These are phyloP conservation scores for Corythornis vintsioides DNA, from an alignment of 2,113 vertebrate species.

Conservation along the genomic window DNA sequence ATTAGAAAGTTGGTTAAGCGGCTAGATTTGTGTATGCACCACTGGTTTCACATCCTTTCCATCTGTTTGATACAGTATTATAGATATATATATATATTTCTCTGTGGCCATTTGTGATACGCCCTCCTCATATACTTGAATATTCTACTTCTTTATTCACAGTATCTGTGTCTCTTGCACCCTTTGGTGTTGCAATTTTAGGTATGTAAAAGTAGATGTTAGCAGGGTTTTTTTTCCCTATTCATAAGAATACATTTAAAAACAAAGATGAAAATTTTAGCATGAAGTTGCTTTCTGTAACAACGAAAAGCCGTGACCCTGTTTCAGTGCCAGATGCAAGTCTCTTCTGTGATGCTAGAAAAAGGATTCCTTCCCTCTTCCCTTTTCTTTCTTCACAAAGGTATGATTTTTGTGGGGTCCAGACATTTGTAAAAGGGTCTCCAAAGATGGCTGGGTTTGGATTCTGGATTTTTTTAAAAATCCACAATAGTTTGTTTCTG, in stretches of 20 bases:
- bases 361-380: conserved; percentile 67
- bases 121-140: conserved; percentile 87
- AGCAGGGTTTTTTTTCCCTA: conserved; percentile 88
- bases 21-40: conserved; percentile 84
- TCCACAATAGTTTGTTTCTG: conserved; percentile 19
- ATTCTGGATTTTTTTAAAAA: conserved; percentile 60
- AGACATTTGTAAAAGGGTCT: conserved; percentile 63
- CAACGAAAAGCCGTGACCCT: conserved; percentile 81
- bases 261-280: conserved; percentile 82
- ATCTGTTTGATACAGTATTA: conserved; percentile 92
- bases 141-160: conserved; percentile 92
- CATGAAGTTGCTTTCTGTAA: conserved; percentile 86
- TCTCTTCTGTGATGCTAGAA: conserved; percentile 81
- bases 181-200: conserved; percentile 92
- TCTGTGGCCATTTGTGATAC: conserved; percentile 92
- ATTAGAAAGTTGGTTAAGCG: conserved; percentile 79
- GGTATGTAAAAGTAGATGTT: conserved; percentile 99
- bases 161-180: conserved; percentile 87
- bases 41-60: conserved; percentile 79
- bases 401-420: conserved; percentile 66
- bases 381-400: conserved; percentile 61
- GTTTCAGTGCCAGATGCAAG: conserved; percentile 83
- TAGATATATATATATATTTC: conserved; percentile 85
- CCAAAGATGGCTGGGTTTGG: conserved; percentile 66
- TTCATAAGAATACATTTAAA: conserved; percentile 85